A percentile compares a stretch with the other conserved stretches of the same genome.
Evolutionary conservation across 2,113 vertebrate genomes (phyloP).

Genomic region (human (Homo sapiens)): GRCh38 chr18:56169501-56170000

Average conservation of each 20-base stretch:
- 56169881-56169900: background rate
- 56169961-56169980: background rate
- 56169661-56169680: constrained; percentile 52
- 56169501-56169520: background rate
- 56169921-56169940: background rate
- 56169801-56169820: background rate
- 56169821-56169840: background rate
- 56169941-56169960: background rate
- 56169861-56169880: background rate
- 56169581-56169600: constrained; percentile 62
- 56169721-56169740: background rate
- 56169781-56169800: too few relatives aligned
- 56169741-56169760: background rate
- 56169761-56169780: background rate
- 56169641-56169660: constrained; percentile 63
- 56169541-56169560: background rate
- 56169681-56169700: constrained; percentile 10
- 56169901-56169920: background rate
- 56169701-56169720: background rate
- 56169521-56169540: constrained; percentile 45
- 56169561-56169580: background rate
- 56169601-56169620: constrained; percentile 35
- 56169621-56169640: background rate
- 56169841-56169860: background rate
- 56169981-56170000: background rate